Base-by-base conservation (phyloP, 1,140 invertebrate genomes). In the Planococcus citri region DNA sequence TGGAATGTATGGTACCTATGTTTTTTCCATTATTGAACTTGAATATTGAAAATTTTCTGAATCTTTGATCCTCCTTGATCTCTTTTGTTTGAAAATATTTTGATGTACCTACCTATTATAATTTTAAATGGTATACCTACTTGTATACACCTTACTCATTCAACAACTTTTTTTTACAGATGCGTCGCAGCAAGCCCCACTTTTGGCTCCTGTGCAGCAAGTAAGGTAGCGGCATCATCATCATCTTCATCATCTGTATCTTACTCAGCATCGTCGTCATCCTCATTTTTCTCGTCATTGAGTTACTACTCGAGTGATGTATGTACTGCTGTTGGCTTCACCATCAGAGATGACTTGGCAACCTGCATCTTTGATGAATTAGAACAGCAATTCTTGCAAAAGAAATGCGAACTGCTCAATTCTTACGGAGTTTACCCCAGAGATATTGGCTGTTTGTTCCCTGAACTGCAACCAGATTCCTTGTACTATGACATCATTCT, bases 341-440 rank as follows among this genome's bases (percentile, higher is more conserved):
- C 10, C 22, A 64, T 64, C 10, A 24, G 22, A 24, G 60, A 64
- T 25, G 9, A 64, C 22, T 14, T 64, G 10, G 10, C 60, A 24
- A 64, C 60, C 22, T 10, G 9, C 20, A 25, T 64, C 10, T 64
- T 25, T 21, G 60, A 64, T 9, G 20, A 64, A 25, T 9, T 64
- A 10, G 60, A 64, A 64, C 22, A 64, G 22, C 21, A 25, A 27
- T 25, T 64, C 22, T 27, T 64, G 22, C 20, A 64, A 20, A 27
- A 24, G 25, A 64, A 64, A 64, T 64, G 60, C 22, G 25, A 64
- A 27, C 20, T 24, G 60, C 60, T 64, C 60, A 64, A 27, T 64
- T 64, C 60, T 3, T 64, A 25, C 17, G 21, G 22, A 4, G 25
- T 27, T 27, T 64, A 64, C 24, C 60, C 60, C 22, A 24, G 9